These are phyloP conservation scores for Danio rerio DNA, from an alignment of 2,113 vertebrate species.

Conservation along the genomic window GRCz12tu NC_133181.1:38830001-38830500, in stretches of 20 bases:
- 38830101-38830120: constrained; percentile 23
- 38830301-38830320: not conserved
- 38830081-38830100: not conserved
- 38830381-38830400: constrained; percentile 40
- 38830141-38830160: constrained; percentile 28
- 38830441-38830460: not conserved
- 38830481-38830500: not conserved
- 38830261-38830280: constrained; percentile 7
- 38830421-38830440: not conserved
- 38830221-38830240: constrained; percentile 46
- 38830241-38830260: constrained; percentile 21
- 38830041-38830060: not conserved
- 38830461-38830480: constrained; percentile 6
- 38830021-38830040: not conserved
- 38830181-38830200: constrained; percentile 5
- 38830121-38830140: constrained; percentile 22
- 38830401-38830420: constrained; percentile 15
- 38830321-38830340: constrained; percentile 9
- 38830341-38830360: constrained; percentile 48
- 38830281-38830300: constrained; percentile 7
- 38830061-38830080: constrained; percentile 12
- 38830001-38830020: not conserved
- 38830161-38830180: constrained; percentile 30
- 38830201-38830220: constrained; percentile 32
- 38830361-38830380: constrained; percentile 53